These are phyloP conservation scores for Picathartes gymnocephalus DNA, from an alignment of 2,113 vertebrate genomes.

Conservation along the genomic window DNA sequence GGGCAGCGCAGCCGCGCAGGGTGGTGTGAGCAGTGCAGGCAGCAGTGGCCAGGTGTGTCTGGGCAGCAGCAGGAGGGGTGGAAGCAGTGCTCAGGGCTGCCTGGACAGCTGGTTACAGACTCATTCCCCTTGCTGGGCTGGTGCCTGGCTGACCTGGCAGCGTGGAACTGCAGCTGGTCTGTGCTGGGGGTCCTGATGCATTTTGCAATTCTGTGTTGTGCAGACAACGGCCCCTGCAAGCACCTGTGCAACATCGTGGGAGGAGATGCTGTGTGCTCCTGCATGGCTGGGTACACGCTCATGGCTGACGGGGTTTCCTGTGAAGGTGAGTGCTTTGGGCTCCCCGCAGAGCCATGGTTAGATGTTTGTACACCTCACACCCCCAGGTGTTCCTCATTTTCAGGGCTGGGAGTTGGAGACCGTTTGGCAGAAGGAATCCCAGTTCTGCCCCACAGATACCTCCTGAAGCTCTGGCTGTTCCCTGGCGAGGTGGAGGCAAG, in stretches of 20 bases:
- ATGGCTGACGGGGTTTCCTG: constrained; percentile 80
- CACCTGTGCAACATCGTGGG: constrained; percentile 74
- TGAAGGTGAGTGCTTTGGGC: constrained; percentile 70
- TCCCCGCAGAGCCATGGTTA: neutral
- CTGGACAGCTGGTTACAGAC: neutral
- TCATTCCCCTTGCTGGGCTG: neutral
- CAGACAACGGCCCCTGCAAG: constrained; percentile 82
- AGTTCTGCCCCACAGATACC: neutral
- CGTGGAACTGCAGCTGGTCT: neutral
- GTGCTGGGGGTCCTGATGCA: neutral
- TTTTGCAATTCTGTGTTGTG: neutral
- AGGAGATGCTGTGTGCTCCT: constrained; percentile 78
- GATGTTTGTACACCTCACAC: neutral
- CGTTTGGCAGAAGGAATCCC: neutral
- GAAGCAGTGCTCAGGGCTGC: neutral
- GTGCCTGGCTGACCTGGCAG: neutral
- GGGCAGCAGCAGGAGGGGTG: neutral
- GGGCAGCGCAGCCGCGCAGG: neutral
- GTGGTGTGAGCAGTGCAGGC: neutral
- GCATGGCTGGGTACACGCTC: constrained; percentile 82
- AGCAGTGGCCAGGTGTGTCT: neutral
- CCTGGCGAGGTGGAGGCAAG: neutral
- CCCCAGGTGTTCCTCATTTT: neutral
- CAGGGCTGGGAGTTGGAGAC: neutral
- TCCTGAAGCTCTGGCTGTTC: neutral